A percentile compares a stretch with the other conserved stretches of the same genome.
phyloP scores from a whole-genome alignment of 2,888 invertebrate genomes.

The Stegana nigrithorax region DNA sequence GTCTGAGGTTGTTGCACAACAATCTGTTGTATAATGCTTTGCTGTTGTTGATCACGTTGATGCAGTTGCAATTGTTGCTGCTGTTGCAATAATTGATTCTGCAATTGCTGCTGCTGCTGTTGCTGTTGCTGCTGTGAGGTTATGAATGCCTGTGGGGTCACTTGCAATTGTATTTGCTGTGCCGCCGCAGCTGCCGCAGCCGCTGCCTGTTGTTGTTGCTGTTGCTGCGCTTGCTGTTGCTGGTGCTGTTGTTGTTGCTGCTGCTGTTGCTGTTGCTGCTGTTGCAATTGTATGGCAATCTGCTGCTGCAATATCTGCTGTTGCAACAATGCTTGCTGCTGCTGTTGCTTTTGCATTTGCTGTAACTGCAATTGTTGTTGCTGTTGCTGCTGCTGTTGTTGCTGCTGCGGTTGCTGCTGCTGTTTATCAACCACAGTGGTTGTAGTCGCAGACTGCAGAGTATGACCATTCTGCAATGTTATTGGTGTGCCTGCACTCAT shows the following conservation, averaged over 20 bases:
- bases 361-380: slow-evolving; percentile 58
- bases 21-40: slow-evolving; percentile 42
- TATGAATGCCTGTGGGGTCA: slow-evolving; percentile 67
- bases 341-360: slow-evolving; percentile 59
- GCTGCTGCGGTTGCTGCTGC: slow-evolving; percentile 54
- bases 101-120: slow-evolving; percentile 49
- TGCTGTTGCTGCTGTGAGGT: slow-evolving; percentile 70
- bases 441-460: slow-evolving; percentile 57
- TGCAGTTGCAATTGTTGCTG: slow-evolving; percentile 72
- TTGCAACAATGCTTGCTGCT: slow-evolving; percentile 59
- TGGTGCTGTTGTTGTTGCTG: slow-evolving; percentile 65
- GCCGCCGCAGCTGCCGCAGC: slow-evolving; percentile 41
- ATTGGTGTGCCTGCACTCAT: slow-evolving; percentile 68
- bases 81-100: slow-evolving; percentile 64
- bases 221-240: slow-evolving; percentile 67
- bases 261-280: slow-evolving; percentile 46
- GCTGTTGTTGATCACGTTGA: slow-evolving; percentile 68
- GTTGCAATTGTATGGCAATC: slow-evolving; percentile 51
- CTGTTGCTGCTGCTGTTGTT: slow-evolving; percentile 58
- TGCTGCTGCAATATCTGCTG: slow-evolving; percentile 62
- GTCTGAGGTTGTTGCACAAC: slow-evolving; percentile 38
- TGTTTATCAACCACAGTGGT: slow-evolving; percentile 63
- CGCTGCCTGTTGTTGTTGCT: slow-evolving; percentile 44
- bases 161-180: slow-evolving; percentile 61
- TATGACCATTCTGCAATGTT: slow-evolving; percentile 65